These are phyloP conservation scores for Clytia hemisphaerica DNA, from an alignment of 30 jellyfish, hydroid and myxozoan genomes.

Conservation along the genomic window DNA sequence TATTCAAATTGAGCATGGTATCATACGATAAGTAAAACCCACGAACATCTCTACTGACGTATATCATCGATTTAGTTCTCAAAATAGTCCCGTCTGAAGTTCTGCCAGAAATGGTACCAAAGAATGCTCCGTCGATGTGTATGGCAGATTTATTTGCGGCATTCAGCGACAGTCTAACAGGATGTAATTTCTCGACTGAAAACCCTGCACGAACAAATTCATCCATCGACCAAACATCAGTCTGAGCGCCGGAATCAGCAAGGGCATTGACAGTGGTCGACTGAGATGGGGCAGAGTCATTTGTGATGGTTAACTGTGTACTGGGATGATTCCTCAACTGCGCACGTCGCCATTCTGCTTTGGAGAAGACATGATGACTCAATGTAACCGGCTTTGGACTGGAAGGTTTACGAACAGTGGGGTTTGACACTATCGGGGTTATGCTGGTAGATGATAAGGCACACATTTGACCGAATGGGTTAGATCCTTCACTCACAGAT, in stretches of 20 bases:
- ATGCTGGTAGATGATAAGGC: too few species aligned
- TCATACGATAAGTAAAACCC: background rate
- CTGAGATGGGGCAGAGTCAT: background rate
- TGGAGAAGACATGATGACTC: background rate
- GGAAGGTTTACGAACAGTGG: background rate
- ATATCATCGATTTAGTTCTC: background rate
- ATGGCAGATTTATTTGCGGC: conserved; percentile 6
- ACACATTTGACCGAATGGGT: background rate
- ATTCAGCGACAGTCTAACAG: too few species aligned
- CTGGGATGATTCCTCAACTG: background rate
- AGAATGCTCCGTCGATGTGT: background rate
- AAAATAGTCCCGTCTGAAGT: background rate
- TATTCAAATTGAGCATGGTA: too few species aligned
- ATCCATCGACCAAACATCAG: too few species aligned
- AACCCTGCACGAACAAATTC: too few species aligned
- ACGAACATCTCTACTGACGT: conserved; percentile 10
- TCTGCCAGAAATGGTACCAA: background rate
- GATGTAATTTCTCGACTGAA: too few species aligned
- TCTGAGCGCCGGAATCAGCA: background rate
- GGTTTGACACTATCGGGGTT: background rate
- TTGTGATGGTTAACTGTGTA: background rate
- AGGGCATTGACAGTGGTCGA: background rate
- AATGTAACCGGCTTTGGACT: background rate
- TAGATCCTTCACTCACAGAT: background rate
- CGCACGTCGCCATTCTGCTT: conserved; percentile 3